Evolutionary conservation across 2,888 invertebrate species (phyloP), one percentile per base, ranked within the genome.

Genomic region (Crioceris asparagi): DNA sequence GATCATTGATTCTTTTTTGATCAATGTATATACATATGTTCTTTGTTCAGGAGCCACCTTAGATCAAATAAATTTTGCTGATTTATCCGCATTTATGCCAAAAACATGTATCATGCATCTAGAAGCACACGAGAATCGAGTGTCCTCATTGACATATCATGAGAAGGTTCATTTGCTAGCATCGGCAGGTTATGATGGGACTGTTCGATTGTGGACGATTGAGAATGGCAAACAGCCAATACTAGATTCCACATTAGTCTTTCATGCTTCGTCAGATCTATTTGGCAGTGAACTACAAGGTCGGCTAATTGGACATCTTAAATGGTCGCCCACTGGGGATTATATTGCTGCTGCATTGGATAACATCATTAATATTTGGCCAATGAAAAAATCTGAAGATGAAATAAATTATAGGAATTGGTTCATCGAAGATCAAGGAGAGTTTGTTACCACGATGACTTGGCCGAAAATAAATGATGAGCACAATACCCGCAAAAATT

Each of bases 171-270:
- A 58, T 25, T 55, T 68, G 14, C 59, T 75, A 23, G 75, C 74
- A 15, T 70, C 74, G 2, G 69, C 72, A 51, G 74, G 72, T 1
- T 71, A 68, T 53, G 77, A 77, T 56, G 73, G 75, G n/a, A 75
- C 74, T 2, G 70, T 75, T 1, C 58, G 75, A 14, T 57, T 75
- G 10, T 76, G 75, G 77, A 59, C 65, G 30, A 61, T 67, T 4
- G 61, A 63, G 36, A 59, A 43, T 2, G 49, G 60, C 37, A 60
- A 59, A 18, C 55, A 55, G 36, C 50, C 51, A 1, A 29, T 42
- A 29, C 56, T 73, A 39, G 70, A 73, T 47, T 70, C 70, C 43
- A 74, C 73, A 1, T 59, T 72, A 16, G 41, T 74, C 7, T 75
- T 74, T 50, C 65, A 67, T 43, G 65, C 68, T 45, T 65, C 68